A percentile compares a stretch with the other conserved stretches of the same genome.
Conservation (phyloP, 2,113 vertebrate species). For the Apaloderma vittatum region DNA sequence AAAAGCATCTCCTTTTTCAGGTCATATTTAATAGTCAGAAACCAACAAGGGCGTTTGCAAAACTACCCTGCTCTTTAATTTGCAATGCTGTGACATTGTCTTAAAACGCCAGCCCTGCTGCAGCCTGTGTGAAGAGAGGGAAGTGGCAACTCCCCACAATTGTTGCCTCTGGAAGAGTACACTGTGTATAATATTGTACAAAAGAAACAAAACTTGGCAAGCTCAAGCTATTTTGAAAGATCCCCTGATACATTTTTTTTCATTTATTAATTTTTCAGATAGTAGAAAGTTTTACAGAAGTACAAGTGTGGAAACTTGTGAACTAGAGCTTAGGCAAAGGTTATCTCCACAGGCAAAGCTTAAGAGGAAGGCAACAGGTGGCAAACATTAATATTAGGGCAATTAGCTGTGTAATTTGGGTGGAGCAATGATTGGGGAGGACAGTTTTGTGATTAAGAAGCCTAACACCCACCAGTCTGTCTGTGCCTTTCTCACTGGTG, state of each 20-base stretch:
- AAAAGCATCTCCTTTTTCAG: not conserved
- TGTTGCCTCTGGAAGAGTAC: not conserved
- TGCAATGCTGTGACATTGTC: not conserved
- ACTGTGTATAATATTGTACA: not conserved
- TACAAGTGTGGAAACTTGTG: not conserved
- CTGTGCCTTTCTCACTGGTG: not conserved
- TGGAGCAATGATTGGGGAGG: not conserved
- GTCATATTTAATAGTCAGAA: not conserved
- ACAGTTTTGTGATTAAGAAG: constrained; percentile 8
- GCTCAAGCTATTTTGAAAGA: not conserved
- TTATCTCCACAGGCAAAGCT: not conserved
- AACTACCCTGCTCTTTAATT: not conserved
- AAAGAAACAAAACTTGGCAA: not conserved
- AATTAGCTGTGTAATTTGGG: not conserved
- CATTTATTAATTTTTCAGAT: not conserved
- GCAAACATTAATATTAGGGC: not conserved
- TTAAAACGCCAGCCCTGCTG: not conserved
- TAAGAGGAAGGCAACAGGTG: not conserved
- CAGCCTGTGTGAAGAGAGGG: not conserved
- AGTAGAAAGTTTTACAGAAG: not conserved
- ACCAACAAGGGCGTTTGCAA: not conserved
- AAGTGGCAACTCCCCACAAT: not conserved
- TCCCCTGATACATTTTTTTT: not conserved
- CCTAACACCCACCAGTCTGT: not conserved
- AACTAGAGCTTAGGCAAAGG: not conserved